Conservation (phyloP, 2,888 invertebrate species). For the Idaea biselata region DNA sequence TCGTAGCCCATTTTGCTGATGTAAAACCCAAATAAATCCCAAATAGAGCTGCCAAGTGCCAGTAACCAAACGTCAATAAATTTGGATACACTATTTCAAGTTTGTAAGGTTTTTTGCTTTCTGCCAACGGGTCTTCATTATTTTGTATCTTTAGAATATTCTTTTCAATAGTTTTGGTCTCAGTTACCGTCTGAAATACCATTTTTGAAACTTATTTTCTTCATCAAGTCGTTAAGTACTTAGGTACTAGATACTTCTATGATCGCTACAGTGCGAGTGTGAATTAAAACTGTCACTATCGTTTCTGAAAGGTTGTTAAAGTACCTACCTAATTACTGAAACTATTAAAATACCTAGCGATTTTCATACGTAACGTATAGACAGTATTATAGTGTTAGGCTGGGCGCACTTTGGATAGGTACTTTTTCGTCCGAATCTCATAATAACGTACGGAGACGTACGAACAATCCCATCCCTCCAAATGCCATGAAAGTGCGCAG, state of each 20-base stretch:
- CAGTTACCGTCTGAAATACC: background rate
- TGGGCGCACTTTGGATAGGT: no score
- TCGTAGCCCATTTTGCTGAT: slow-evolving; percentile 41
- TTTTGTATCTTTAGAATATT: background rate
- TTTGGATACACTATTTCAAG: slow-evolving; percentile 36
- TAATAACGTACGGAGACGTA: no score
- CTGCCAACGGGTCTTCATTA: slow-evolving; percentile 15
- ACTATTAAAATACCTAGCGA: background rate
- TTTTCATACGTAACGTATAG: no score
- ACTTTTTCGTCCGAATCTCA: no score
- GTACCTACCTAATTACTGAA: background rate
- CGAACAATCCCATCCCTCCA: no score
- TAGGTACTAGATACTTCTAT: background rate
- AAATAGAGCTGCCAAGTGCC: slow-evolving; percentile 44
- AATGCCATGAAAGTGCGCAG: no score
- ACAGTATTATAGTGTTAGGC: no score
- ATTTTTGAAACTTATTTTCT: background rate
- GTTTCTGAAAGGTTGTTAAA: background rate
- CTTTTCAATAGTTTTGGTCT: background rate
- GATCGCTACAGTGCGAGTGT: background rate
- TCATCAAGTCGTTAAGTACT: background rate
- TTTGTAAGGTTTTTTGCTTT: slow-evolving; percentile 25
- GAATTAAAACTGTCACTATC: background rate
- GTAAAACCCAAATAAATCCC: slow-evolving; percentile 45
- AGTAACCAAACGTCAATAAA: slow-evolving; percentile 38